A percentile compares a stretch with the other conserved stretches of the same genome.
These are phyloP conservation scores for Gracilinanus agilis DNA, from an alignment of 2,113 vertebrate species.

Conservation along the genomic window DNA sequence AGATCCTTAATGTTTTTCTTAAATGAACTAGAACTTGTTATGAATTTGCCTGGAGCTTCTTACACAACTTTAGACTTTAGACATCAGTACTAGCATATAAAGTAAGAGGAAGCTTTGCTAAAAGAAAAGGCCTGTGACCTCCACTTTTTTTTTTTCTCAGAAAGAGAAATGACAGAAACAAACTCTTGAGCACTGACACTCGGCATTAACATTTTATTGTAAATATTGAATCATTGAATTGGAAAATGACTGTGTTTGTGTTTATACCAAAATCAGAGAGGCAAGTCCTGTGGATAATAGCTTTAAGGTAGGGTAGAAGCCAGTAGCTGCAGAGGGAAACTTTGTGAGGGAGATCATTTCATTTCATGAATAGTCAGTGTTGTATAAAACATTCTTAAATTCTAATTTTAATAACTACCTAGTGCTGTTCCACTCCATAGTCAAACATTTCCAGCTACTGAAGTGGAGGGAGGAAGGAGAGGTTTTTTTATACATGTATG, in stretches of 20 bases:
- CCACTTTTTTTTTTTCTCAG: not conserved
- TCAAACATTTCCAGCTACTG: slow-evolving; percentile 40
- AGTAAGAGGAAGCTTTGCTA: not conserved
- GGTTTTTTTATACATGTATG: slow-evolving; percentile 50
- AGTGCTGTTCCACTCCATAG: slow-evolving; percentile 53
- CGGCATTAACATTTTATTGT: slow-evolving; percentile 52
- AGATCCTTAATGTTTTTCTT: no score
- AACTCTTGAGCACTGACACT: slow-evolving; percentile 33
- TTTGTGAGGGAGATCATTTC: slow-evolving; percentile 11
- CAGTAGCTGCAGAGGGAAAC: slow-evolving; percentile 44
- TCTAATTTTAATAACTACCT: slow-evolving; percentile 56
- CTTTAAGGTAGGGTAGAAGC: slow-evolving; percentile 51
- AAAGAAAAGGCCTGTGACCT: no score
- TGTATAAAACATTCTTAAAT: slow-evolving; percentile 20
- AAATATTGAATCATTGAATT: slow-evolving; percentile 42
- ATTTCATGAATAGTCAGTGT: slow-evolving; percentile 38
- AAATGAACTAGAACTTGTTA: no score
- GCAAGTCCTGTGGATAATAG: slow-evolving; percentile 61
- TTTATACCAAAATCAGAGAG: slow-evolving; percentile 31
- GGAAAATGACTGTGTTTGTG: slow-evolving; percentile 60
- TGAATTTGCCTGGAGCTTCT: no score
- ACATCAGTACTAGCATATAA: not conserved
- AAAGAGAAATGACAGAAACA: not conserved
- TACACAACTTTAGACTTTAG: not conserved
- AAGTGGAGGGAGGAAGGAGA: not conserved